phyloP scores from a whole-genome alignment of 1,140 invertebrate species.

The Euwallacea similis region DNA sequence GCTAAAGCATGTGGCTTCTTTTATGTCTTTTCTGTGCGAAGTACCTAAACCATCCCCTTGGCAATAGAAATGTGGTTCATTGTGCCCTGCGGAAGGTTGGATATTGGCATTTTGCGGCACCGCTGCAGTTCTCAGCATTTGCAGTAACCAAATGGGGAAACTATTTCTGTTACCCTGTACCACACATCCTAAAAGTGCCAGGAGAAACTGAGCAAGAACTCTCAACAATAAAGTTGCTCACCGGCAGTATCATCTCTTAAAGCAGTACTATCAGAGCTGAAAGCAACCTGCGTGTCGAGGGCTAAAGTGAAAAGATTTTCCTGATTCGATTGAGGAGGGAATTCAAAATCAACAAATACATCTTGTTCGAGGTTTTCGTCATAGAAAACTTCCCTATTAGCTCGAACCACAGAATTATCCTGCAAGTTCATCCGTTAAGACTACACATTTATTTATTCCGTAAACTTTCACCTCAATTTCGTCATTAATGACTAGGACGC shows the following conservation, averaged over 20 bases:
- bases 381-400: constrained; percentile 48
- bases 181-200: neutral
- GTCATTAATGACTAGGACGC: too few relatives aligned
- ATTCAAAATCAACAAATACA: constrained; percentile 47
- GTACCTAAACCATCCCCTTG: constrained; percentile 53
- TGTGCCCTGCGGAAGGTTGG: constrained; percentile 12
- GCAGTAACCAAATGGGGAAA: constrained; percentile 51
- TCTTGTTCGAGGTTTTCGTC: constrained; percentile 49
- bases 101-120: constrained; percentile 4
- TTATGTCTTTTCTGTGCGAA: neutral
- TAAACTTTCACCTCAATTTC: too few relatives aligned
- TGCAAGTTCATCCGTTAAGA: too few relatives aligned
- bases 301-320: too few relatives aligned
- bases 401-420: constrained; percentile 31
- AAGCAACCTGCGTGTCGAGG: too few relatives aligned
- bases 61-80: constrained; percentile 50
- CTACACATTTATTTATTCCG: too few relatives aligned
- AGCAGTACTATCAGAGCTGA: neutral
- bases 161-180: constrained; percentile 35
- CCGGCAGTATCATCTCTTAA: neutral
- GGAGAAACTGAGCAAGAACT: constrained; percentile 4
- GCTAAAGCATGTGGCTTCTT: neutral
- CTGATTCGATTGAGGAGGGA: constrained; percentile 22
- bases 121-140: constrained; percentile 47
- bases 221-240: neutral